Evolutionary conservation across 2,888 invertebrate genomes (phyloP).

Genomic region (Tachina grossa): DNA sequence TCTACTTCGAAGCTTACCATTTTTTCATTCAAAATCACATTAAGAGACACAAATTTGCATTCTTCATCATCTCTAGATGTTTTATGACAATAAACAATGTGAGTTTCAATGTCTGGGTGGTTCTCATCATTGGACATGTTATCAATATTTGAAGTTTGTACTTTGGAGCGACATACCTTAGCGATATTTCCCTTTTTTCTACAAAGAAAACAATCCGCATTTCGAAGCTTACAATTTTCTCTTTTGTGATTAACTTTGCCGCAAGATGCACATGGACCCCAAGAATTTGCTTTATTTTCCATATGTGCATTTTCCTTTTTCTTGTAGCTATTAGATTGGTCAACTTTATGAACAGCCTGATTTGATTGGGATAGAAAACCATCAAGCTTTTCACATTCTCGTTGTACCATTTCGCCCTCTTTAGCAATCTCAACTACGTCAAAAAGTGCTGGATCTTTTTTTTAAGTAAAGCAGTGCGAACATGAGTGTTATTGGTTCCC

Average conservation of each 20-base stretch:
- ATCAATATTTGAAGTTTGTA: background rate
- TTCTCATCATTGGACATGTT: no score
- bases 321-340: background rate
- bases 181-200: slow-evolving; percentile 1
- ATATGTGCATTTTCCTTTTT: background rate
- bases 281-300: background rate
- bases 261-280: background rate
- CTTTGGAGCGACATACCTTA: slow-evolving; percentile 3
- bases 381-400: background rate
- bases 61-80: slow-evolving; percentile 13
- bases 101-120: slow-evolving; percentile 12
- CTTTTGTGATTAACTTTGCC: slow-evolving; percentile 11
- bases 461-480: no score
- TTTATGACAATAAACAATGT: slow-evolving; percentile 9
- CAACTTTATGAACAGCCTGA: slow-evolving; percentile 2
- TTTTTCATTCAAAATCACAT: slow-evolving; percentile 5
- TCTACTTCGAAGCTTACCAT: background rate
- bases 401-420: background rate
- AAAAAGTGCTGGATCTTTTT: no score
- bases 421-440: background rate
- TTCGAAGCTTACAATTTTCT: slow-evolving; percentile 13
- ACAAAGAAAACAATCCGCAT: slow-evolving; percentile 3
- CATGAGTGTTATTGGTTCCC: no score
- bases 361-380: background rate
- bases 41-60: background rate